Percentiles rank a stretch among this genome's conserved stretches.
phyloP scores from a whole-genome alignment of 2,888 invertebrate species.

The Andrena praecox region DNA sequence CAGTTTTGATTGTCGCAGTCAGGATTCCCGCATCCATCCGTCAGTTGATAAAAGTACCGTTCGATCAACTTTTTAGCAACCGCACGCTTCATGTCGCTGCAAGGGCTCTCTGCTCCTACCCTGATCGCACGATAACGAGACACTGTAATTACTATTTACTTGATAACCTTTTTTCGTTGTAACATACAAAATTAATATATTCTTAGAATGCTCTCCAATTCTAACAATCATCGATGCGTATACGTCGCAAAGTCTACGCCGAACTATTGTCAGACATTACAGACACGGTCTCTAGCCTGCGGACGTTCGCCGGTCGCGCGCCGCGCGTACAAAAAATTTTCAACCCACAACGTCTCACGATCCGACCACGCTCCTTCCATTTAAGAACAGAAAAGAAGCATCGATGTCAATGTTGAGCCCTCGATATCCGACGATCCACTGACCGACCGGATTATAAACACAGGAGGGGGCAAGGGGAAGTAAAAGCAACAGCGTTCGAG shows the following conservation, averaged over 20 bases:
- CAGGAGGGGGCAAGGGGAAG: slow-evolving; percentile 3
- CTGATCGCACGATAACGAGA: slow-evolving; percentile 66
- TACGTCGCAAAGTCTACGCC: not conserved
- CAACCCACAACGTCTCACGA: not conserved
- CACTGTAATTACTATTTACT: not conserved
- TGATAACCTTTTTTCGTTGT: not conserved
- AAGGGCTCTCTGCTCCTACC: slow-evolving; percentile 84
- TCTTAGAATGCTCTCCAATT: not conserved
- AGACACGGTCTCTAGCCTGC: not conserved
- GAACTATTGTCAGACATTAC: slow-evolving; percentile 4
- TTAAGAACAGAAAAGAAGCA: not conserved
- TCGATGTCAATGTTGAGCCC: not conserved
- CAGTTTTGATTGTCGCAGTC: slow-evolving; percentile 94
- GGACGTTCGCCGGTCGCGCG: not conserved
- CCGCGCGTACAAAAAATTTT: not conserved
- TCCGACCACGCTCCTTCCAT: not conserved
- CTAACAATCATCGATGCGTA: not conserved
- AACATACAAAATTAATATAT: no score
- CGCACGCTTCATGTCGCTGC: slow-evolving; percentile 85
- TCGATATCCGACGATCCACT: not conserved
- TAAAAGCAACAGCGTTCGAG: not conserved
- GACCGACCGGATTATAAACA: not conserved
- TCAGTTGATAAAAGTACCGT: slow-evolving; percentile 96
- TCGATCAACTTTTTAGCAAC: slow-evolving; percentile 94
- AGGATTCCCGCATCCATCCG: slow-evolving; percentile 96